Base-by-base conservation (phyloP, 2,113 vertebrate species). In the Phalacrocorax brasilianus region DNA sequence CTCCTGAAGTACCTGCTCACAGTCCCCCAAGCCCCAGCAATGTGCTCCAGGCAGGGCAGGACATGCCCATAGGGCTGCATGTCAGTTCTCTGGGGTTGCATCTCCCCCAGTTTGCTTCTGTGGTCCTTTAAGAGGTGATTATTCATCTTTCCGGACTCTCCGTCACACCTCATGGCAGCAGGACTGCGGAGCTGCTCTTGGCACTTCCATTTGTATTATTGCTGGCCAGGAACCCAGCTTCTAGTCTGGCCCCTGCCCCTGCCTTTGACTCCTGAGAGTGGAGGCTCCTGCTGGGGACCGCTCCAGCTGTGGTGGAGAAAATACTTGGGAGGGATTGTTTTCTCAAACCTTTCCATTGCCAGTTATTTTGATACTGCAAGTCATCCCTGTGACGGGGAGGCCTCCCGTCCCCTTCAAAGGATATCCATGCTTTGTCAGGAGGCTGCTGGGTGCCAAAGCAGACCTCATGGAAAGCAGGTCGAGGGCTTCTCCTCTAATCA, bases 211-310 rank as follows among this genome's bases (percentile, higher is more conserved):
- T 84, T 79, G 86, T 95, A 78, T 96, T 95, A 82, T 92, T 97
- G 68, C 95, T 97, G 97, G 94, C 86, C 14, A 9, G 65, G 79
- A 96, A 47, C 5, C 12, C 79, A 67, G 93, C 96, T 97, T 90
- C 95, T 90, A 96, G 75, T 94, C 90, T 96, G 96, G 93, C 79
- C 93, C 91, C 93, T 95, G 92, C 90, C 93, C 91, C 79, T 79
- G 94, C 93, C 84, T 65, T 53, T 75, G 88, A 89, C 91, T 96
- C 93, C 85, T 62, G 82, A 62, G 75, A 32, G 47, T 5, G 24
- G n/a, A 90, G 85, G 93, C 79, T 95, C 95, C 95, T 88, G 93
- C 93, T 77, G 71, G 79, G 53, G 85, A 38, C 85, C 33, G 79
- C 90, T 88, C 95, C 91, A 93, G 95, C 93, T 88, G 79, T 6